Percentiles rank a stretch among this genome's conserved stretches.
Conservation (phyloP, 2,797 vertebrate genomes). For the Borostomias antarcticus region DNA sequence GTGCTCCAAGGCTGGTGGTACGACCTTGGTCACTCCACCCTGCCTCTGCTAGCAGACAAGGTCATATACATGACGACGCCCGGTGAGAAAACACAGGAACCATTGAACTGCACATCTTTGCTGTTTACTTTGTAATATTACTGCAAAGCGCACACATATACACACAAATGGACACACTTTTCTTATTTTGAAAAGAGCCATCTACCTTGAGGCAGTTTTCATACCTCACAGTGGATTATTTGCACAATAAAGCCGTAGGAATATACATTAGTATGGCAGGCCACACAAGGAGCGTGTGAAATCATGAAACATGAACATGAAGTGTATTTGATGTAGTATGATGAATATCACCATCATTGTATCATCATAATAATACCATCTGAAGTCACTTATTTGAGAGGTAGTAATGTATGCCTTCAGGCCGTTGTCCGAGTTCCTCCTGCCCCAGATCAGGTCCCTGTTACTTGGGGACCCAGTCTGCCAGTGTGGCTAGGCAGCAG, state of each 20-base stretch:
- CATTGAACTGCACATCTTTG: background rate
- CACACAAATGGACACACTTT: no score
- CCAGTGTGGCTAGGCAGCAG: no score
- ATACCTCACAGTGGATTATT: background rate
- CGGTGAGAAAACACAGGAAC: background rate
- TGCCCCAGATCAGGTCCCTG: background rate
- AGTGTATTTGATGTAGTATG: background rate
- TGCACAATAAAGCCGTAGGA: background rate
- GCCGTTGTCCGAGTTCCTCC: no score
- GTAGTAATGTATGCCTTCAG: background rate
- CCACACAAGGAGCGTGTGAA: background rate
- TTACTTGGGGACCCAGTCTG: no score
- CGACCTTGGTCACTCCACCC: background rate
- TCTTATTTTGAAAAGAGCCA: no score
- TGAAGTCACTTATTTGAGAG: background rate
- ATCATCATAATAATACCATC: background rate
- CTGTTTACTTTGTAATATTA: background rate
- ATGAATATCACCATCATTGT: background rate
- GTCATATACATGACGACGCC: background rate
- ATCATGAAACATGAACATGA: background rate
- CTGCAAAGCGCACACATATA: background rate
- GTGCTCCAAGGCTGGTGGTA: background rate
- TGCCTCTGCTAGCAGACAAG: background rate
- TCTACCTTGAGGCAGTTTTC: no score
- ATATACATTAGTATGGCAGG: background rate